phyloP scores from a whole-genome alignment of 2,888 invertebrate species.

The Dryocosmus kuriphilus region DNA sequence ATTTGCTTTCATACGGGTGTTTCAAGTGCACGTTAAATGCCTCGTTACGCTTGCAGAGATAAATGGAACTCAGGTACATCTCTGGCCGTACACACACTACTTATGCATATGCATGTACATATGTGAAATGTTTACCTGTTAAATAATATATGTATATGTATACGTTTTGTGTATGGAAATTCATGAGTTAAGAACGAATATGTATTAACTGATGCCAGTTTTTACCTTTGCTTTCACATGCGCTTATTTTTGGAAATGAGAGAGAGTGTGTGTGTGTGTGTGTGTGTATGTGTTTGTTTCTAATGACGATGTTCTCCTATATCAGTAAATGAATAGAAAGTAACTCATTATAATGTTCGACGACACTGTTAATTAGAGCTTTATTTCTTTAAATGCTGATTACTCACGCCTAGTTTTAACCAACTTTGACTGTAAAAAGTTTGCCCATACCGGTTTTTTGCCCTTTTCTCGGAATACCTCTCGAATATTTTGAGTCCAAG shows the following conservation, averaged over 20 bases:
- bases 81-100: background rate
- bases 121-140: constrained; percentile 5
- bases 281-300: background rate
- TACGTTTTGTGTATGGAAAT: background rate
- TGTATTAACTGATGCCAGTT: background rate
- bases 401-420: too few relatives aligned
- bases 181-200: background rate
- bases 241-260: background rate
- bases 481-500: too few relatives aligned
- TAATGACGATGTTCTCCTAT: background rate
- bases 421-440: too few relatives aligned
- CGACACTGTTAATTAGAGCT: too few relatives aligned
- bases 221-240: background rate
- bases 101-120: constrained; percentile 18
- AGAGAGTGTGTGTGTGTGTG: too few relatives aligned
- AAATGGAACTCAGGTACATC: background rate
- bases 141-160: constrained; percentile 5
- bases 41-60: background rate
- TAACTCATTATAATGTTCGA: background rate
- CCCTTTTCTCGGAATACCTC: too few relatives aligned
- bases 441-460: too few relatives aligned
- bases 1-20: background rate
- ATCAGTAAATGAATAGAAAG: background rate
- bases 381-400: too few relatives aligned
- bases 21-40: background rate